phyloP scores from a whole-genome alignment of 2,113 vertebrate species.

The Halcyon malimbica region DNA sequence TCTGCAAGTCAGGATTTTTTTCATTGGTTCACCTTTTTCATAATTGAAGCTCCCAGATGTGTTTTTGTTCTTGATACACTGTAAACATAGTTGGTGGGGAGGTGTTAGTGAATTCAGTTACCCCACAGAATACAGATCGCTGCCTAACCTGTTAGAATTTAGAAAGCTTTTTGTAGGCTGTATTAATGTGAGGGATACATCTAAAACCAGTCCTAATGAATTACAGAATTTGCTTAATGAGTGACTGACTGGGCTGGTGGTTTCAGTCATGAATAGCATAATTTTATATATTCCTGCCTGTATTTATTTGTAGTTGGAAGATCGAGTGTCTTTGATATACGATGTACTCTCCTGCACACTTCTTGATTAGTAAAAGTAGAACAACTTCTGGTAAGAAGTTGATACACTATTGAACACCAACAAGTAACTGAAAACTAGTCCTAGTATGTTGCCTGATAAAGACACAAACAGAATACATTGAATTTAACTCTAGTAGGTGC shows the following conservation, averaged over 20 bases:
- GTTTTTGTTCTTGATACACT: neutral
- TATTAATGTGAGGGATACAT: neutral
- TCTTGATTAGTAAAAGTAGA: neutral
- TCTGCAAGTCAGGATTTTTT: neutral
- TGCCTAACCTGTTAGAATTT: neutral
- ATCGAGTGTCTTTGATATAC: neutral
- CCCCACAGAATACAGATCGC: neutral
- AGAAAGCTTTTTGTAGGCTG: neutral
- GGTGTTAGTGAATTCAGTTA: neutral
- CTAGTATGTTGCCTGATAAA: neutral
- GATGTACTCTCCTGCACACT: neutral
- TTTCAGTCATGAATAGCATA: neutral
- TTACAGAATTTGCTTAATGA: neutral
- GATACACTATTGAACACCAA: neutral
- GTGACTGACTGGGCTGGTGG: neutral
- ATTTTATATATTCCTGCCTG: neutral
- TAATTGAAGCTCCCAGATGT: neutral
- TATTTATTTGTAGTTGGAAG: neutral
- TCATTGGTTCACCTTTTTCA: neutral
- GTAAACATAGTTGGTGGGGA: neutral
- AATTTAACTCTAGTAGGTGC: neutral
- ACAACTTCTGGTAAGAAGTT: neutral
- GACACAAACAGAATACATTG: neutral
- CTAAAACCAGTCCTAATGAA: neutral
- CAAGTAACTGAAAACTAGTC: neutral